phyloP scores from a whole-genome alignment of 2,797 vertebrate species.

The Parauchenoglanis punctatus region DNA sequence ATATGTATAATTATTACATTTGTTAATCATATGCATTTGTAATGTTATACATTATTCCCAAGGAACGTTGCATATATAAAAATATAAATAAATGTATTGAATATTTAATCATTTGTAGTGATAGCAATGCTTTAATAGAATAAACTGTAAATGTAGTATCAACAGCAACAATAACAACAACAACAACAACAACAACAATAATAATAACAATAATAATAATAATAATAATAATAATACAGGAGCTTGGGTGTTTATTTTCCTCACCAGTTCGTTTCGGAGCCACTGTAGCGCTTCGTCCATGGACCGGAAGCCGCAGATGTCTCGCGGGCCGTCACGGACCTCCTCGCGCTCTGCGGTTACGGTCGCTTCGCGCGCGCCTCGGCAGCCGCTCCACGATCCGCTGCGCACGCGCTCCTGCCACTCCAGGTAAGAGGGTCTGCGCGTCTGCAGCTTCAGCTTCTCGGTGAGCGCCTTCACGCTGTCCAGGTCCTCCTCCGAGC shows the following conservation, averaged over 20 bases:
- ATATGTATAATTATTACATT: background rate
- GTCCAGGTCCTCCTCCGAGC: conserved; percentile 77
- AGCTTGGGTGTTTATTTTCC: background rate
- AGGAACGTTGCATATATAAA: background rate
- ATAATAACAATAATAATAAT: background rate
- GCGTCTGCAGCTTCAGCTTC: conserved; percentile 90
- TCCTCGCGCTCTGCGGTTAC: background rate
- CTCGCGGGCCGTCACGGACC: conserved; percentile 32
- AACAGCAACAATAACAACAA: background rate
- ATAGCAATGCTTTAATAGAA: background rate
- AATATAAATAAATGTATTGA: background rate
- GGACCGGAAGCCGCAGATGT: conserved; percentile 85
- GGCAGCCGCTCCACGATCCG: conserved; percentile 74
- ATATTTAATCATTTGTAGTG: background rate
- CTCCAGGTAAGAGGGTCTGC: conserved; percentile 90
- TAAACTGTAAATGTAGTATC: background rate
- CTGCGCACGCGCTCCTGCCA: conserved; percentile 86
- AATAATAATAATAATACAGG: conserved; percentile 10
- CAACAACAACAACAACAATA: background rate
- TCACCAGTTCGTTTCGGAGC: conserved; percentile 88
- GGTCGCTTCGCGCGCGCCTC: conserved; percentile 42
- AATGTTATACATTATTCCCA: background rate
- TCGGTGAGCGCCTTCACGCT: conserved; percentile 87
- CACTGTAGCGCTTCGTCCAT: conserved; percentile 86
- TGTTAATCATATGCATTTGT: background rate